Base-by-base conservation (phyloP, 1,140 invertebrate species). In the Nautilus pompilius region DNA sequence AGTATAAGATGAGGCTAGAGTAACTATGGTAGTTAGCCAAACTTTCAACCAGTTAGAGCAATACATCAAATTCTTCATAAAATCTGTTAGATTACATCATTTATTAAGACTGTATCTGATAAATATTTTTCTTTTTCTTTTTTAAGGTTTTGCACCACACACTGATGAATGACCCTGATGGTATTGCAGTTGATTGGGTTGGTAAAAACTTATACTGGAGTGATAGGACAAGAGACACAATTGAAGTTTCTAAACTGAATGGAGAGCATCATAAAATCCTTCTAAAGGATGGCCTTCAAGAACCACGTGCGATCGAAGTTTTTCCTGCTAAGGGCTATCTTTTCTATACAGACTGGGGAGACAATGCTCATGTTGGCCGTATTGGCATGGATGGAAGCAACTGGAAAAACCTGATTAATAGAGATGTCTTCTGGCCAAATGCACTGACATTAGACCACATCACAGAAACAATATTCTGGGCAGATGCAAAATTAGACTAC, bases 261-360 rank as follows among this genome's bases (percentile, higher is more conserved):
- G 95, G 95, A 2, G 85, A 87, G 0, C 89, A 90, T 69, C 85
- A 95, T 48, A 90, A 96, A 72, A 89, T 96, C 3, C 79, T 98
- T 1, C 86, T 98, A 0, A 90, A 92, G 64, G 90, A 93, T 70
- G 96, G 96, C 76, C 93, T 98, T 17, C 94, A 84, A 93, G 69
- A 77, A 66, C 96, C 96, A 0, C 85, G 96, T 74, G 95, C 96
- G 0, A 93, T 99, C 87, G 92, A 93, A 73, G 81, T 98, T 24
- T 95, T 97, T 84, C 95, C 96, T 0, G 90, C 89, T 26, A 68
- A 71, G 26, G 78, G 77, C n/a, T 69, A 69, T 87, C 84, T 98
- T 5, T 98, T 98, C 85, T 98, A 95, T 94, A 97, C 95, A 0
- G 96, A 99, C 80, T 99, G 96, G 96, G 96, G 96, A 33, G 95